Conservation (phyloP, 2,113 vertebrate genomes). For the Tringa solitaria region DNA sequence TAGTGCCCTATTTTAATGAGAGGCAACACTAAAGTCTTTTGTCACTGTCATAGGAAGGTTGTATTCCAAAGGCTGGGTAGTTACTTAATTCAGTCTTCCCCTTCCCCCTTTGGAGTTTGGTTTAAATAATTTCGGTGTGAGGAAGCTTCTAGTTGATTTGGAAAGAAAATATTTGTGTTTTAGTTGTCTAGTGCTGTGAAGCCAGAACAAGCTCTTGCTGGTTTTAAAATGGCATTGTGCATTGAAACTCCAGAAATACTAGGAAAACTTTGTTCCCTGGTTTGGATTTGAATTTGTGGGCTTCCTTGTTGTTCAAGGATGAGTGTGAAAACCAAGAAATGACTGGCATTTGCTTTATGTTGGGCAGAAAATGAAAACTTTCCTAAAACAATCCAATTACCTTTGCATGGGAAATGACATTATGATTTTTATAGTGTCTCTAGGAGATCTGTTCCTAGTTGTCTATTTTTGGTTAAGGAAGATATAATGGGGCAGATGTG, state of each 20-base stretch:
- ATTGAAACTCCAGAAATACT: background rate
- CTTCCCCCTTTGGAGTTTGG: background rate
- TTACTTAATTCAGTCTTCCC: background rate
- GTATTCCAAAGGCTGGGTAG: background rate
- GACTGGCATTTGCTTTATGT: background rate
- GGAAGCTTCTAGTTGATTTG: background rate
- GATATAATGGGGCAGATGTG: rapidly evolving
- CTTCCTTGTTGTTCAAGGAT: background rate
- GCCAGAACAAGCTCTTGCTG: background rate
- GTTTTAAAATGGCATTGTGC: background rate
- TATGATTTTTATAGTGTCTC: background rate
- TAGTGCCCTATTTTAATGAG: background rate
- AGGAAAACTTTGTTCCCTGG: background rate
- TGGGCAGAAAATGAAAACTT: background rate
- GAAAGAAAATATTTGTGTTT: background rate
- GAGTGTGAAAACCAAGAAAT: background rate
- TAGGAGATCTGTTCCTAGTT: background rate
- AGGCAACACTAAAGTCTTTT: background rate
- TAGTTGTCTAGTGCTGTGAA: background rate
- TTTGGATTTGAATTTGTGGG: background rate
- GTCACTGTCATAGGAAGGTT: background rate
- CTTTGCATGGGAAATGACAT: background rate
- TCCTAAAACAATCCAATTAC: background rate
- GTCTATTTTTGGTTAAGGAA: background rate
- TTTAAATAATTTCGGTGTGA: background rate